Base-by-base conservation (phyloP, 2,113 vertebrate genomes). In the Tympanuchus pallidicinctus region DNA sequence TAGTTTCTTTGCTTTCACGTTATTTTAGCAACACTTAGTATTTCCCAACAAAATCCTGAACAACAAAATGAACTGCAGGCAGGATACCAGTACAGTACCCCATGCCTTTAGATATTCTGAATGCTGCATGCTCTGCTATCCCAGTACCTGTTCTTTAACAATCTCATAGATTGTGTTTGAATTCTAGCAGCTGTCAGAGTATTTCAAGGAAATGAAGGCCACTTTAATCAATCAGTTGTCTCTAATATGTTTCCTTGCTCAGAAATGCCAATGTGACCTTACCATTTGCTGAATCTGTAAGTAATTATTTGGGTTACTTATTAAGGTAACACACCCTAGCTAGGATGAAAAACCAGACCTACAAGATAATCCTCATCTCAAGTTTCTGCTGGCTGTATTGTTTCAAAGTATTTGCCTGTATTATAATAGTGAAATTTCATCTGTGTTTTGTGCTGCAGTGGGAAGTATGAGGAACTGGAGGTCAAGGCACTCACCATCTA, bases 221-320 rank as follows among this genome's bases (percentile, higher is more conserved):
- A 78, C 73, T 90, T 88, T 59, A 90, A 86, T 79, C 0, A 0
- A 90, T 88, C 80, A 63, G 70, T 78, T 94, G 30, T 66, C 61
- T 66, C 52, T 57, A 36, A 17, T 52, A 75, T 71, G 34, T 36
- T 70, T 93, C 91, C 91, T 90, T 78, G 43, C 82, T 92, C 76
- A 94, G 79, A 96, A 96, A 95, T 66, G 88, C 82, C 91, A 92
- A 59, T 79, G 88, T 86, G 91, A 96, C 93, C 95, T 94, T 96
- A 93, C 88, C 92, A 88, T 93, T 94, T 92, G 93, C 95, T 95
- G 92, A 96, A 95, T 96, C 96, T 97, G 97, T 97, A 96, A 96
- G 95, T 96, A 97, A 97, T 96, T 97, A 96, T 96, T 96, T 96
- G 95, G 95, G 91, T 97, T 96, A 97, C 95, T 95, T 97, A 97